Conservation (phyloP, 1,140 invertebrate genomes). For the Brevipalpus yothersi region DNA sequence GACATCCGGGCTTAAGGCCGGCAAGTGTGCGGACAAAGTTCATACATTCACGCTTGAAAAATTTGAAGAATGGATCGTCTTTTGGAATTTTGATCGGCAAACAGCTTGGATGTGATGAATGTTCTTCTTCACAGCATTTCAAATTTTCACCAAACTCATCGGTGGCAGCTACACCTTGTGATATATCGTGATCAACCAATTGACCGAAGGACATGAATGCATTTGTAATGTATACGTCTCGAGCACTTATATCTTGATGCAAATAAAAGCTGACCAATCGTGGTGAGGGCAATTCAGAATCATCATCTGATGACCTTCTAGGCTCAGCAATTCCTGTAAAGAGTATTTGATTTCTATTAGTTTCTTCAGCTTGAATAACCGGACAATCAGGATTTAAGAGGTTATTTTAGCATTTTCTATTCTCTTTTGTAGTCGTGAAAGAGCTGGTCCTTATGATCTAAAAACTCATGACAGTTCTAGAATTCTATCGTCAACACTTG, state of each 20-base stretch:
- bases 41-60: slow-evolving; percentile 33
- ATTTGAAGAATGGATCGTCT: slow-evolving; percentile 69
- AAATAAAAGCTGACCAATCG: slow-evolving; percentile 12
- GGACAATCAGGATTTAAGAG: neutral
- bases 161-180: slow-evolving; percentile 10
- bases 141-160: slow-evolving; percentile 15
- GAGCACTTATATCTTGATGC: slow-evolving; percentile 14
- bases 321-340: slow-evolving; percentile 12
- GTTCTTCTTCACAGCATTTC: slow-evolving; percentile 23
- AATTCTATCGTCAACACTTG: too few relatives aligned
- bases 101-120: slow-evolving; percentile 52
- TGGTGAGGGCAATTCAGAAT: slow-evolving; percentile 11
- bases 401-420: too few relatives aligned
- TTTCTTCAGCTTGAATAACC: neutral
- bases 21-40: slow-evolving; percentile 25
- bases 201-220: slow-evolving; percentile 14
- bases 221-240: slow-evolving; percentile 12
- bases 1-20: slow-evolving; percentile 23
- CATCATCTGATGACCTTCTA: slow-evolving; percentile 10
- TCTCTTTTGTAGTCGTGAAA: too few relatives aligned
- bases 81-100: slow-evolving; percentile 66
- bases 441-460: too few relatives aligned
- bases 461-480: too few relatives aligned
- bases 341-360: neutral
- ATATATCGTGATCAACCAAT: slow-evolving; percentile 15